phyloP scores from a whole-genome alignment of 2,113 vertebrate genomes.

The Egretta garzetta region DNA sequence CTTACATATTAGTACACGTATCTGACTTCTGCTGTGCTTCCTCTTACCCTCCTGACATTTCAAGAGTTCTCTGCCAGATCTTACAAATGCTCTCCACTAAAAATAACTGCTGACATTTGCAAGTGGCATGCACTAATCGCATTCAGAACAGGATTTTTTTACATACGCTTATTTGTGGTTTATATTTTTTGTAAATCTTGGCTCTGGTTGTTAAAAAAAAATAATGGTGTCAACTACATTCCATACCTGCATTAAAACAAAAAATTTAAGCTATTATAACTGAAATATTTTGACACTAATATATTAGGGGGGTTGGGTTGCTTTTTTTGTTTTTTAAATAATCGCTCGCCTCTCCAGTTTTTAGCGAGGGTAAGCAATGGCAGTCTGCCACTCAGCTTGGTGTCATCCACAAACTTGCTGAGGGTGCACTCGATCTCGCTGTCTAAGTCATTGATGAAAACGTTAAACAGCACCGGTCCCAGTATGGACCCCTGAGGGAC shows the following conservation, averaged over 20 bases:
- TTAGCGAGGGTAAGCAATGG: not conserved
- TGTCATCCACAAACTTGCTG: too few relatives aligned
- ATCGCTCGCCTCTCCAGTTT: not conserved
- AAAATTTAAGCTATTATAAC: not conserved
- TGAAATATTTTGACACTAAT: not conserved
- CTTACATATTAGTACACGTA: not conserved
- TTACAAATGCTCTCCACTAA: conserved; percentile 41
- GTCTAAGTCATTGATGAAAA: too few relatives aligned
- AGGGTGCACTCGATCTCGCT: too few relatives aligned
- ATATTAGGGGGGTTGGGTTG: not conserved
- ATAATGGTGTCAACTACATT: not conserved
- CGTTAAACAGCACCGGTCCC: too few relatives aligned
- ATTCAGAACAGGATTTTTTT: not conserved
- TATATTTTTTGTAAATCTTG: not conserved
- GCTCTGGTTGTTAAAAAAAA: not conserved
- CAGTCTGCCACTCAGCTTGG: too few relatives aligned
- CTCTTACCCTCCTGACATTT: conserved; percentile 54
- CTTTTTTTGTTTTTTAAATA: not conserved
- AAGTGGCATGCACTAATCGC: conserved; percentile 37
- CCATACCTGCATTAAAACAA: not conserved
- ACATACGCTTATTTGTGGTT: not conserved
- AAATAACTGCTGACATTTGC: conserved; percentile 56
- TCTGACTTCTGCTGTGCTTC: not conserved
- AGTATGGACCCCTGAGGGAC: too few relatives aligned
- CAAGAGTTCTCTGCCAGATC: conserved; percentile 31